Conservation (phyloP, 2,797 vertebrate genomes). For the Triplophysa bombifrons region DNA sequence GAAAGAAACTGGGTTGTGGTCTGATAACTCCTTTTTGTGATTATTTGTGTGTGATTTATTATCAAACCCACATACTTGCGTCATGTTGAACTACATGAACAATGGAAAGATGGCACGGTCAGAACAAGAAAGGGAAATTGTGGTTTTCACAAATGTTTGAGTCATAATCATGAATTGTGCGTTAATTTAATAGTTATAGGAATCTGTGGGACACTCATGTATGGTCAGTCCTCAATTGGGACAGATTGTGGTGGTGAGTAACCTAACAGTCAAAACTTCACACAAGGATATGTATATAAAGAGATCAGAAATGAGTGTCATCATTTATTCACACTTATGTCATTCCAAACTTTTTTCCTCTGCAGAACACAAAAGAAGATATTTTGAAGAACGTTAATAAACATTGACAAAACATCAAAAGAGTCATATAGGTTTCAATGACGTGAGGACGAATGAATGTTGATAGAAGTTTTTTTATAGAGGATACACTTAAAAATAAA, state of each 20-base stretch:
- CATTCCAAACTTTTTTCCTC: too few species aligned
- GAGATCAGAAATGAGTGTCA: too few species aligned
- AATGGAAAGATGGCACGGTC: slow-evolving; percentile 16
- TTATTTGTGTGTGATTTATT: slow-evolving; percentile 5
- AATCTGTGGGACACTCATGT: not conserved
- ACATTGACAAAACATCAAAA: too few species aligned
- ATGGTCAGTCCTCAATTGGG: not conserved
- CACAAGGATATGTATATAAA: not conserved
- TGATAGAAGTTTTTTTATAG: too few species aligned
- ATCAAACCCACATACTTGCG: slow-evolving; percentile 28
- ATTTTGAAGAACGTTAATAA: too few species aligned
- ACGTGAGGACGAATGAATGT: too few species aligned
- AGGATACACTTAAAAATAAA: too few species aligned
- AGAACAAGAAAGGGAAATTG: not conserved
- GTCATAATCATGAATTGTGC: not conserved
- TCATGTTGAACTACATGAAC: not conserved
- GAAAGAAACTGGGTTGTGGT: not conserved
- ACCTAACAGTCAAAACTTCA: not conserved
- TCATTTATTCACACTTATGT: too few species aligned
- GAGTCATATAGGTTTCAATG: too few species aligned
- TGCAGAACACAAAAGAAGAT: too few species aligned
- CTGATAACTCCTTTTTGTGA: not conserved
- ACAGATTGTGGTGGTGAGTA: not conserved
- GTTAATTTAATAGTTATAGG: not conserved
- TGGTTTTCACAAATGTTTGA: not conserved